Conservation (phyloP, 2,888 invertebrate genomes). For the Hermodice carunculata region DNA sequence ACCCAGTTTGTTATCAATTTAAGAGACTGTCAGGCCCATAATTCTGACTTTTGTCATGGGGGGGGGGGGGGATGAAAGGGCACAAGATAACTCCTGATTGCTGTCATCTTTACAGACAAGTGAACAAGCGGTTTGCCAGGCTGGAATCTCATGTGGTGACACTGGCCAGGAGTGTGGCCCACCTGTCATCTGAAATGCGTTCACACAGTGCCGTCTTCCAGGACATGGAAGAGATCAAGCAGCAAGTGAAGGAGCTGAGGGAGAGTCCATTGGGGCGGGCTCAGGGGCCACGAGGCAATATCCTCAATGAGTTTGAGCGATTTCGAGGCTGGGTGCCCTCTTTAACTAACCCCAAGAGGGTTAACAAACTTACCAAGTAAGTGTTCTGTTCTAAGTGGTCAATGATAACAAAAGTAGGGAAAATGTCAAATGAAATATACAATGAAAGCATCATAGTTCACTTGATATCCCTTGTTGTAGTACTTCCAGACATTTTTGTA, state of each 20-base stretch:
- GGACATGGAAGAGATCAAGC: conserved; percentile 88
- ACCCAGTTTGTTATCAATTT: too few relatives aligned
- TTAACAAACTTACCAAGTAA: conserved; percentile 86
- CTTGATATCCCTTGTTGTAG: too few relatives aligned
- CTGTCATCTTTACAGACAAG: conserved; percentile 77
- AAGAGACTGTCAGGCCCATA: too few relatives aligned
- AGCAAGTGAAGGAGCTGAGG: conserved; percentile 83
- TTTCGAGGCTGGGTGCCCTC: conserved; percentile 69
- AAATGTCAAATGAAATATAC: too few relatives aligned
- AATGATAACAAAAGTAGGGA: too few relatives aligned
- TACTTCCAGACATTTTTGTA: too few relatives aligned
- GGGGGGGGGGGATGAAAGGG: too few relatives aligned
- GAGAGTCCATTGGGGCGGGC: conserved; percentile 17
- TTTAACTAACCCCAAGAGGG: conserved; percentile 87
- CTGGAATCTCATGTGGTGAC: conserved; percentile 93
- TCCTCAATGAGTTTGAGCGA: conserved; percentile 55
- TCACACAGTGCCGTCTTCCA: conserved; percentile 89
- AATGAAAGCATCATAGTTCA: too few relatives aligned
- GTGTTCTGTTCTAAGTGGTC: too few relatives aligned
- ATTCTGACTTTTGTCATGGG: too few relatives aligned
- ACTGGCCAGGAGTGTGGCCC: conserved; percentile 89
- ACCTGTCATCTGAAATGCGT: conserved; percentile 91
- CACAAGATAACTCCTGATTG: too few relatives aligned
- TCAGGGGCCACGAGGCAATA: conserved; percentile 2
- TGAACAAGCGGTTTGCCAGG: conserved; percentile 88